Evolutionary conservation across 2,888 invertebrate genomes (phyloP).

Genomic region (Xylota sylvarum): DNA sequence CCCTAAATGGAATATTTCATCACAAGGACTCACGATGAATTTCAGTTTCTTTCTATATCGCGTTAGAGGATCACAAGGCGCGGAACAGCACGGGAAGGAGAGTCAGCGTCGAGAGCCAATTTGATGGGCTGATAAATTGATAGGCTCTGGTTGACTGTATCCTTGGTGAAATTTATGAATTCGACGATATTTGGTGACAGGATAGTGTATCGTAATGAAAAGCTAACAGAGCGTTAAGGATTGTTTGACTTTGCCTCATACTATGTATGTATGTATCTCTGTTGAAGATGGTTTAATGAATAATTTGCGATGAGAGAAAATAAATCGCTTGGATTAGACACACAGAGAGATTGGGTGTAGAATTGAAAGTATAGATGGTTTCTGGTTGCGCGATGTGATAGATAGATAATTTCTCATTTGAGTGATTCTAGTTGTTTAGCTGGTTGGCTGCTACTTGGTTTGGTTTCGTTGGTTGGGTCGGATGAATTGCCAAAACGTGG

Average conservation of each 20-base stretch:
- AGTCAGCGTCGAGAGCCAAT: not conserved
- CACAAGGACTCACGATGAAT: slow-evolving; percentile 54
- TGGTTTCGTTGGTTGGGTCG: too few relatives aligned
- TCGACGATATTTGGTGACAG: slow-evolving; percentile 67
- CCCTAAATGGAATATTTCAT: slow-evolving; percentile 52
- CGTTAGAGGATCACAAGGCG: not conserved
- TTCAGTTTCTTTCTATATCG: slow-evolving; percentile 60
- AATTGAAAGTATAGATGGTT: slow-evolving; percentile 17
- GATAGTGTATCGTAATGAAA: slow-evolving; percentile 70
- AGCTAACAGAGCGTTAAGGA: slow-evolving; percentile 70
- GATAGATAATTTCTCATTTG: slow-evolving; percentile 41
- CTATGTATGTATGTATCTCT: not conserved
- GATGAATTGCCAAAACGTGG: slow-evolving; percentile 28
- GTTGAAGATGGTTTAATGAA: slow-evolving; percentile 52
- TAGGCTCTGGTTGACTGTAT: slow-evolving; percentile 52
- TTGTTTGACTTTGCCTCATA: slow-evolving; percentile 53
- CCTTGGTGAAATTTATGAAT: slow-evolving; percentile 64
- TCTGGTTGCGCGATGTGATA: slow-evolving; percentile 12
- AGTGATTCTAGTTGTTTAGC: slow-evolving; percentile 35
- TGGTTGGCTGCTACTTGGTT: too few relatives aligned
- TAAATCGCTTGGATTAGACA: slow-evolving; percentile 57
- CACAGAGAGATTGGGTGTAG: slow-evolving; percentile 20
- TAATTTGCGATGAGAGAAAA: slow-evolving; percentile 44
- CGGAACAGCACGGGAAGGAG: not conserved
- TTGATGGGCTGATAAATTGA: slow-evolving; percentile 69